Evolutionary conservation across 2,888 invertebrate genomes (phyloP), one percentile per base, ranked within the genome.

Genomic region (Brachylomia viminalis): DNA sequence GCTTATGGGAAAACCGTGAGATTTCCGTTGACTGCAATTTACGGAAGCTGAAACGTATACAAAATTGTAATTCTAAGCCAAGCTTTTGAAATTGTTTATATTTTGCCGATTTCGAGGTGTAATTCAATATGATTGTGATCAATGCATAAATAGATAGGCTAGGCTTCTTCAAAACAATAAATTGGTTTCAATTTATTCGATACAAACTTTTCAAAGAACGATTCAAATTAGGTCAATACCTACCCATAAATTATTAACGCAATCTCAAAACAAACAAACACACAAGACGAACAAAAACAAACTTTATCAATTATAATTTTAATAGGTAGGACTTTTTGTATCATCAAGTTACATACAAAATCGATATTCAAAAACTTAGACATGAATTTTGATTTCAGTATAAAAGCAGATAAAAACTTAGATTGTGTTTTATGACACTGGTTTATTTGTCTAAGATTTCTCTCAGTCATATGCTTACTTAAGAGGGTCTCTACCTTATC

Each of bases 231-330:
- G 11, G 42, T 42, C 64, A 54, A 27, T 42, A 33, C 58, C 13
- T 47, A 27, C 23, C 30, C 15, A 52, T 64, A 62, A 65, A 72
- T 45, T 47, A 65, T 61, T 73, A 23, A 62, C 58, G 27, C 38
- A 64, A 71, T 72, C 67, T 58, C 56, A 61, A 65, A 66, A 73
- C 67, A 73, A 66, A 73, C 58, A 74, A 68, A 73, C 49, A 77
- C 42, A 68, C 59, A 79, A 83, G 38, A 72, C 38, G 45, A 80
- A 68, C 56, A 71, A 52, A 75, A 70, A 71, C 78, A 76, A 86
- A 87, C 87, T 87, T 87, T 87, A 83, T 87, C 77, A 88, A 88
- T 87, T 88, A 82, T 72, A 77, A 83, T 81, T 80, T 82, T 15
- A 67, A 68, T 74, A n/a, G 27, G 17, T 30, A 64, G 59, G 27